phyloP scores from a whole-genome alignment of 2,113 vertebrate genomes.

The Pelobates fuscus region DNA sequence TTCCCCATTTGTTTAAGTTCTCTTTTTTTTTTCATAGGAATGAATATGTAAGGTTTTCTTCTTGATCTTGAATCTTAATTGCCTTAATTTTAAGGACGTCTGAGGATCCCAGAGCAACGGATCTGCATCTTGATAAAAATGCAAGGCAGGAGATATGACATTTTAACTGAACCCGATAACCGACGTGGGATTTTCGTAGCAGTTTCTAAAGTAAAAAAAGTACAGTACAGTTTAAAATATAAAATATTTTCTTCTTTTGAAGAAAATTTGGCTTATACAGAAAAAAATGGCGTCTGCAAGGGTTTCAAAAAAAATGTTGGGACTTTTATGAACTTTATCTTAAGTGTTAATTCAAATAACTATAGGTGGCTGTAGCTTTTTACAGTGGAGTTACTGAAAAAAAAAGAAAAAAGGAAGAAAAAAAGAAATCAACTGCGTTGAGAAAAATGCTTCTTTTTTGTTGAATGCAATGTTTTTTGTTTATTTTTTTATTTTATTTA shows the following conservation, averaged over 20 bases:
- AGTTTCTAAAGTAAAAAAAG: constrained; percentile 80
- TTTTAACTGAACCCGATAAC: constrained; percentile 72
- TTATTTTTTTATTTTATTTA: constrained; percentile 82
- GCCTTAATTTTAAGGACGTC: constrained; percentile 98
- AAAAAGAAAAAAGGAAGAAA: constrained; percentile 71
- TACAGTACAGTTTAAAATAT: constrained; percentile 94
- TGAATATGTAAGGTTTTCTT: constrained; percentile 84
- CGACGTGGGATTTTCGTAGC: constrained; percentile 77
- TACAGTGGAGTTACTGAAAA: constrained; percentile 77
- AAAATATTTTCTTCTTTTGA: constrained; percentile 90
- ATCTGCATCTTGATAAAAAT: constrained; percentile 83
- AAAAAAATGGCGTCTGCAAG: constrained; percentile 81
- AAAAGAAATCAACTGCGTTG: constrained; percentile 72
- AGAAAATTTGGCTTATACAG: constrained; percentile 90
- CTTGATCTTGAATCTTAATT: constrained; percentile 93
- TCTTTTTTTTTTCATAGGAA: constrained; percentile 83
- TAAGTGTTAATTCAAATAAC: constrained; percentile 73
- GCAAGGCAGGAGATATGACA: constrained; percentile 70
- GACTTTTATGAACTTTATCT: constrained; percentile 87
- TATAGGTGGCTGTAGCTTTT: constrained; percentile 86
- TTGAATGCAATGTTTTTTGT: constrained; percentile 74
- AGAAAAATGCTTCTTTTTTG: constrained; percentile 84
- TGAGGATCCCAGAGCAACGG: constrained; percentile 78
- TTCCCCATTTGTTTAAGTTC: constrained; percentile 71
- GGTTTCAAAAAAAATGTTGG: constrained; percentile 78